Base-by-base conservation (phyloP, 1,140 invertebrate genomes). In the Eulimnadia texana region DNA sequence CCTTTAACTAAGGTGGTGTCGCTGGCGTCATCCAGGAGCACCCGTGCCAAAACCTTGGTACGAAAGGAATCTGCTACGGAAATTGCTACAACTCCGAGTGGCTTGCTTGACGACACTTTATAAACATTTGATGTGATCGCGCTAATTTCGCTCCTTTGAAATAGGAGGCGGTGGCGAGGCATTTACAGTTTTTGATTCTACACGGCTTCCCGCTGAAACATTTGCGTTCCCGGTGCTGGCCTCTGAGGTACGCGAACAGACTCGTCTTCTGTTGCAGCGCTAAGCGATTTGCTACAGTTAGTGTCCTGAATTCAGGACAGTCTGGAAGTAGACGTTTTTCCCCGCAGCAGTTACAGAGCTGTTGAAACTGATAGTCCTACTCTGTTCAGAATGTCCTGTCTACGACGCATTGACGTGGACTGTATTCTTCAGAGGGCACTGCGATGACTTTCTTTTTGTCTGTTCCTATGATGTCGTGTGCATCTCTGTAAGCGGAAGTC, bases 391-490 rank as follows among this genome's bases (percentile, higher is more conserved):
- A n/a, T n/a, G n/a, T n/a, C n/a, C n/a, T n/a, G n/a, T n/a, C n/a
- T n/a, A n/a, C n/a, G n/a, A n/a, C n/a, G n/a, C n/a, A n/a, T n/a
- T n/a, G n/a, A n/a, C n/a, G n/a, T n/a, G n/a, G n/a, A n/a, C n/a
- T n/a, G n/a, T n/a, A n/a, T n/a, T n/a, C n/a, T n/a, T n/a, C n/a
- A n/a, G n/a, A n/a, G n/a, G n/a, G n/a, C n/a, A n/a, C n/a, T n/a
- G n/a, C n/a, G n/a, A n/a, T n/a, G n/a, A n/a, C n/a, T 19, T 28
- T 10, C 24, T 28, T 29, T 57, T 57, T 3, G 25, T 24, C 29
- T 57, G 54, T 29, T 57, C 54, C 24, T 24, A 24, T 24, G 23
- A 57, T 22, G 24, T 57, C 54, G 54, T 57, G 25, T 10, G 54
- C 54, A 24, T 57, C 25, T 57, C 25, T 19, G n/a, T 57, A 57